A percentile compares a stretch with the other conserved stretches of the same genome.
Conservation (phyloP, 2,113 vertebrate genomes). For the Octodon degus region DNA sequence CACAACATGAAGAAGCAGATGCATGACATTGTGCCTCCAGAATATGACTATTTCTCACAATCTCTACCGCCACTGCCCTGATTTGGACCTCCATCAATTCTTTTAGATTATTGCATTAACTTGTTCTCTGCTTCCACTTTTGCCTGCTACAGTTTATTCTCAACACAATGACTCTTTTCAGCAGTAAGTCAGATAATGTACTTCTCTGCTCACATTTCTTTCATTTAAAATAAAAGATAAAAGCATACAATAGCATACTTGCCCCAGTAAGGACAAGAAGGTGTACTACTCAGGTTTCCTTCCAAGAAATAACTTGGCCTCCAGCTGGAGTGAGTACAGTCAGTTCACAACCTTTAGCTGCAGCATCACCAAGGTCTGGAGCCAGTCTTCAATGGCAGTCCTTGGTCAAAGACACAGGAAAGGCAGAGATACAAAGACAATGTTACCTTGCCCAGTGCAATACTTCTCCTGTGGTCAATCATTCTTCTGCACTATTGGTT, state of each 20-base stretch:
- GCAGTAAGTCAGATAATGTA: not conserved
- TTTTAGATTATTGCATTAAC: not conserved
- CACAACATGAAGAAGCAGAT: not conserved
- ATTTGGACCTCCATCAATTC: not conserved
- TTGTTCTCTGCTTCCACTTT: not conserved
- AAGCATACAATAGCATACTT: not conserved
- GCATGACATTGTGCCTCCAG: not conserved
- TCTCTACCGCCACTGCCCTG: not conserved
- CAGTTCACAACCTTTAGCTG: not conserved
- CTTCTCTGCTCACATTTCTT: not conserved
- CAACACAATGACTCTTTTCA: not conserved
- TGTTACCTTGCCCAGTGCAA: not conserved
- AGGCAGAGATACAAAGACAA: fast-evolving
- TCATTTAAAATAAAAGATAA: not conserved
- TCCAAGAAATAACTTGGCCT: not conserved
- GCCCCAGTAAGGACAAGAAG: not conserved
- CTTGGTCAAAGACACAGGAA: not conserved
- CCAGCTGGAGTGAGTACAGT: not conserved
- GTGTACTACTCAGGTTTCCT: not conserved
- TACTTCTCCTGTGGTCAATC: not conserved
- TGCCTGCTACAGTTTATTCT: not conserved
- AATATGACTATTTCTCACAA: not conserved
- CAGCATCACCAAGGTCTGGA: not conserved
- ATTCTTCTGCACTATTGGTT: not conserved
- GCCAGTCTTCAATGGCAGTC: not conserved